A percentile compares a stretch with the other conserved stretches of the same genome.
phyloP scores from a whole-genome alignment of 1,140 invertebrate species.

The Aphelinus atriplicis region DNA sequence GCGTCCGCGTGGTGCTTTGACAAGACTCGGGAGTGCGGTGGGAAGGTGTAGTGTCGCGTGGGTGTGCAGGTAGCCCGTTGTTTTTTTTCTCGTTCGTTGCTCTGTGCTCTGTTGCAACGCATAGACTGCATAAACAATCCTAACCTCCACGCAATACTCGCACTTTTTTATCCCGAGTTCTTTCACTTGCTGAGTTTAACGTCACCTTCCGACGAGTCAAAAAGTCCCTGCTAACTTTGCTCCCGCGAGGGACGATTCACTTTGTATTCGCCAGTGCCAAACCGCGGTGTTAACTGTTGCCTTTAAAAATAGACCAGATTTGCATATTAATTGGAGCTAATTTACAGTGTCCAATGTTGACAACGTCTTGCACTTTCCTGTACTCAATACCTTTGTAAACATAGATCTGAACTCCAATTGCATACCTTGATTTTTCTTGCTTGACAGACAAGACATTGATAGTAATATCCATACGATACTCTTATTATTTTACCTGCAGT shows the following conservation, averaged over 20 bases:
- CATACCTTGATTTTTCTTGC: conserved; percentile 9
- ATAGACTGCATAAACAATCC: neutral
- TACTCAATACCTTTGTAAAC: neutral
- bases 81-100: neutral
- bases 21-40: neutral
- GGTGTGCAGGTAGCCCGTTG: neutral
- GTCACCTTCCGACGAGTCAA: neutral
- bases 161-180: conserved; percentile 22
- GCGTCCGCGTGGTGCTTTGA: neutral
- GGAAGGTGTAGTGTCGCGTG: conserved; percentile 5
- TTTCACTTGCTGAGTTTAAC: neutral
- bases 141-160: conserved; percentile 25
- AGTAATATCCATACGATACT: conserved; percentile 9
- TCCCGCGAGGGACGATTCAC: neutral
- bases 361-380: neutral
- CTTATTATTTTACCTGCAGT: conserved; percentile 19
- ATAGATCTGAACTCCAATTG: neutral
- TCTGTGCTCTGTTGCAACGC: neutral
- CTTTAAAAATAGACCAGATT: neutral
- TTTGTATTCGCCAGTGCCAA: neutral
- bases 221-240: no score
- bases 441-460: neutral
- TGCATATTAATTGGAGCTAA: conserved; percentile 10
- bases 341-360: conserved; percentile 1
- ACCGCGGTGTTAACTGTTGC: neutral